A percentile compares a stretch with the other conserved stretches of the same genome.
phyloP scores from a whole-genome alignment of 30 jellyfish, hydroid and myxozoan genomes.

The Catostylus mosaicus region DNA sequence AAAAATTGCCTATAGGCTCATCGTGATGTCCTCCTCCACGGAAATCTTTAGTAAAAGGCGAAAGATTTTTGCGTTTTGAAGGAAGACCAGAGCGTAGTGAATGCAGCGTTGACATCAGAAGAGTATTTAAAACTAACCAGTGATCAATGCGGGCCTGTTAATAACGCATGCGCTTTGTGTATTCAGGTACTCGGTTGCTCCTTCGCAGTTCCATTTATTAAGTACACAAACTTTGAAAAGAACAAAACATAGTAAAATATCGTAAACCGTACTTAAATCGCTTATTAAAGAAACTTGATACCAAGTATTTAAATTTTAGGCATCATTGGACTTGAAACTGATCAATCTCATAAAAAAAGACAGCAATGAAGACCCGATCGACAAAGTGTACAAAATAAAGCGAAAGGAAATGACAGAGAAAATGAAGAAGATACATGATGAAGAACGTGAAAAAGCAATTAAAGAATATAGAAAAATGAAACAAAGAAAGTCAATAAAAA shows the following conservation, averaged over 20 bases:
- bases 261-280: background rate
- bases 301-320: background rate
- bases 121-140: background rate
- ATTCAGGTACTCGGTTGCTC: background rate
- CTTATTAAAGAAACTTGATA: background rate
- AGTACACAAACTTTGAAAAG: background rate
- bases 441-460: slow-evolving; percentile 75
- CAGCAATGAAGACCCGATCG: slow-evolving; percentile 19
- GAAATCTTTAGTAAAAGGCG: slow-evolving; percentile 59
- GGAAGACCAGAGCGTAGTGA: slow-evolving; percentile 14
- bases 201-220: background rate
- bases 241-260: background rate
- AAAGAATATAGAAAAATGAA: slow-evolving; percentile 73
- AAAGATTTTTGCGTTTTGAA: slow-evolving; percentile 14
- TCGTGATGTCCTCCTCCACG: slow-evolving; percentile 47
- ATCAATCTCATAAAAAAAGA: background rate
- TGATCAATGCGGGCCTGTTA: background rate
- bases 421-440: slow-evolving; percentile 53
- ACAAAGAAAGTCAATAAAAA: slow-evolving; percentile 46
- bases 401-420: slow-evolving; percentile 57
- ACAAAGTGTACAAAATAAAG: background rate
- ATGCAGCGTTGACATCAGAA: background rate
- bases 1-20: slow-evolving; percentile 46
- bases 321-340: slow-evolving; percentile 26
- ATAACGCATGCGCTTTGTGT: background rate